Conservation (phyloP, 2,113 vertebrate genomes). For the Pachycephala philippinensis region DNA sequence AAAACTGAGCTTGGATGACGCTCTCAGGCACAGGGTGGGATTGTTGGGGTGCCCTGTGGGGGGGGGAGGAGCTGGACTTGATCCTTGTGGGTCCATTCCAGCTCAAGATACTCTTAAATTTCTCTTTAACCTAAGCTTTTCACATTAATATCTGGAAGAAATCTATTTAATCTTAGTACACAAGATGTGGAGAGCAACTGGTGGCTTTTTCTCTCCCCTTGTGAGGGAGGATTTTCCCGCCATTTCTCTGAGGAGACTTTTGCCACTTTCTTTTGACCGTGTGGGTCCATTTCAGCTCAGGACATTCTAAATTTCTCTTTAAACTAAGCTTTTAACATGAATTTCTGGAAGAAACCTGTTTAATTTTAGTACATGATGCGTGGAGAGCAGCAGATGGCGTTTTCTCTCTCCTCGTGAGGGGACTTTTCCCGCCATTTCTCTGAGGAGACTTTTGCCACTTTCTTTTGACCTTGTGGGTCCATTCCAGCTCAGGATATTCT, state of each 20-base stretch:
- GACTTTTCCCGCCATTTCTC: neutral
- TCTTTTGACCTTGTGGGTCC: neutral
- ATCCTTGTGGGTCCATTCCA: neutral
- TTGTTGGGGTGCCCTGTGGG: neutral
- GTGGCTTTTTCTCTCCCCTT: neutral
- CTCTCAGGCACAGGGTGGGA: neutral
- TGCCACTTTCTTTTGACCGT: neutral
- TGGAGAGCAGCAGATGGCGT: neutral
- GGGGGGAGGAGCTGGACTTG: neutral
- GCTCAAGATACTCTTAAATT: neutral
- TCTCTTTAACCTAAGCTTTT: neutral
- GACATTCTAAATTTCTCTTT: neutral
- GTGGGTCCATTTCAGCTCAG: neutral
- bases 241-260: neutral
- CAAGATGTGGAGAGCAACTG: rapidly evolving
- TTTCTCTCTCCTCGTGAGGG: neutral
- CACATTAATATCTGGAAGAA: neutral
- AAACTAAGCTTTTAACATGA: neutral
- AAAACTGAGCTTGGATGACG: rapidly evolving
- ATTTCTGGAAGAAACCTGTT: neutral
- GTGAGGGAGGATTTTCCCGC: rapidly evolving
- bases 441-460: neutral
- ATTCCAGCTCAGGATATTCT: neutral
- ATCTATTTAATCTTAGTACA: rapidly evolving
- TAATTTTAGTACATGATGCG: rapidly evolving